Evolutionary conservation across 2,797 vertebrate genomes (phyloP), one percentile per base, ranked within the genome.

Genomic region (Ctenopoma multispine): DNA sequence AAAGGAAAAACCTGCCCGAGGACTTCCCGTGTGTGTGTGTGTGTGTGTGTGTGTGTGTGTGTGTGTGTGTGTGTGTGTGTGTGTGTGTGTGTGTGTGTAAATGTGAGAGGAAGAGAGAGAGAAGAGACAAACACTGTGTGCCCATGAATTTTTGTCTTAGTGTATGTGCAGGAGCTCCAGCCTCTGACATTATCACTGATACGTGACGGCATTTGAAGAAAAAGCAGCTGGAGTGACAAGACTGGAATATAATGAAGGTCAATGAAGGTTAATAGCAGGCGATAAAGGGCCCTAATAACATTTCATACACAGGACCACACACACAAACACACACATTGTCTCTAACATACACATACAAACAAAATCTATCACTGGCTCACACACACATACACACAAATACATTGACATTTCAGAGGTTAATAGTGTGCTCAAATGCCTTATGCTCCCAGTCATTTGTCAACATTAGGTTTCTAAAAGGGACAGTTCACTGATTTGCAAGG

Each of bases 381-480:
- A 44, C 43, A 44, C 44, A 46, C 24, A 62, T 1, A 18, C 17
- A 44, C 41, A 44, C 43, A 46, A 50, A 68, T 64, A 59, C 66
- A 69, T 56, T 72, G 74, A 80, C 81, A 83, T 90, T 83, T 87
- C 63, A 79, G 69, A 82, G 87, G 87, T 88, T 90, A 89, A 90
- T 84, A 76, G 80, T 64, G 54, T 83, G 75, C 81, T 87, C 49
- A 76, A 84, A 86, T 67, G 79, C 63, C 72, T 81, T 77, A 59
- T 74, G 80, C 87, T 85, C 44, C 1, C 59, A 77, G 84, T 91
- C 80, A 86, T 92, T 91, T 89, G 89, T 92, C 90, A 90, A 81
- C 86, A 89, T 90, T 85, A 84, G 73, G 79, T 78, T 75, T 78
- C 64, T 85, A 75, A 89, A 83, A 81, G 59, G 76, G 81, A 79